Percentiles rank a stretch among this genome's conserved stretches.
Evolutionary conservation across 2,888 invertebrate genomes (phyloP).

Genomic region (Trachelus stipa): DNA sequence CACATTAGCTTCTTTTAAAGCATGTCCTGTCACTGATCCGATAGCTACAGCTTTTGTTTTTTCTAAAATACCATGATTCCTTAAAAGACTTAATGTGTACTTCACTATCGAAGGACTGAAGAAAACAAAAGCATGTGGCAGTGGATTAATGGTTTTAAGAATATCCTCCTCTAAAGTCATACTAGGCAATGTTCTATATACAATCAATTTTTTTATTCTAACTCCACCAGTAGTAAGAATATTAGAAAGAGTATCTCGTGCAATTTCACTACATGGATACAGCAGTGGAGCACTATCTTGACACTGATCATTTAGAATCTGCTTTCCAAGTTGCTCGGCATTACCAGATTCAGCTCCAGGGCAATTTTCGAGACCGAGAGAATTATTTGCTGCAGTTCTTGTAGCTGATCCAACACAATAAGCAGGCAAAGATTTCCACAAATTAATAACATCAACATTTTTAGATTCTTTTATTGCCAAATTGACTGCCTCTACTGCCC

Average conservation of each 20-base stretch:
- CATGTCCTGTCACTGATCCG: conserved; percentile 57
- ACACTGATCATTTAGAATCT: conserved; percentile 36
- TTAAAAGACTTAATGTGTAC: conserved; percentile 40
- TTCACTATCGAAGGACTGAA: conserved; percentile 61
- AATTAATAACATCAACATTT: conserved; percentile 30
- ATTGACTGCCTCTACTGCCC: conserved; percentile 54
- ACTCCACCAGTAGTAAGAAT: conserved; percentile 40
- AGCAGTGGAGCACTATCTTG: conserved; percentile 43
- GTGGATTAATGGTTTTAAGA: conserved; percentile 30
- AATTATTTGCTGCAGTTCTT: conserved; percentile 42
- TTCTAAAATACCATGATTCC: conserved; percentile 27
- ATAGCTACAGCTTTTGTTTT: conserved; percentile 55
- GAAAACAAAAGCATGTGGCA: conserved; percentile 51
- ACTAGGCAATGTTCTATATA: conserved; percentile 52
- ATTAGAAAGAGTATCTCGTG: conserved; percentile 53
- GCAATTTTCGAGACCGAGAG: conserved; percentile 46
- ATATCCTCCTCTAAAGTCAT: conserved; percentile 49
- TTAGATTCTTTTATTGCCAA: conserved; percentile 29
- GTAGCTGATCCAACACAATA: conserved; percentile 61
- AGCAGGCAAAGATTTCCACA: conserved; percentile 48
- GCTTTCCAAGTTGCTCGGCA: conserved; percentile 52
- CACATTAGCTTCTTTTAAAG: conserved; percentile 45
- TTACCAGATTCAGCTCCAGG: conserved; percentile 55
- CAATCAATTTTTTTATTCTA: conserved; percentile 45
- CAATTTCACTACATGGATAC: conserved; percentile 61